phyloP scores from a whole-genome alignment of 2,797 vertebrate species.

The Poecilia wingei region DNA sequence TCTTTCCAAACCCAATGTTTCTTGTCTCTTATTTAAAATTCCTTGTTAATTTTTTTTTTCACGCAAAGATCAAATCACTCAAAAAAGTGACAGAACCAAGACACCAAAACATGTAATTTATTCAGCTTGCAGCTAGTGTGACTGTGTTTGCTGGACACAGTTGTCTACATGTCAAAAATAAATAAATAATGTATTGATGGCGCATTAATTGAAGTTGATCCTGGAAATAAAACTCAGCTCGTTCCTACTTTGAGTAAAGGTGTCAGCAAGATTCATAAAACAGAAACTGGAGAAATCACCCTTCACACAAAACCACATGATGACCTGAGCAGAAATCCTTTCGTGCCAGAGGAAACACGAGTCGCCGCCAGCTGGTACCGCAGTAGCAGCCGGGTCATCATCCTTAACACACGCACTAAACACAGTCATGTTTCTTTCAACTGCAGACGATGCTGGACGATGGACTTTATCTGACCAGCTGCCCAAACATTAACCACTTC shows the following conservation, averaged over 20 bases:
- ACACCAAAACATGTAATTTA: not conserved
- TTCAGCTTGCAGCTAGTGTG: not conserved
- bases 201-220: not conserved
- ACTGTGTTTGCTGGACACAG: not conserved
- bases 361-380: slow-evolving; percentile 75
- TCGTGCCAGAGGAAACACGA: slow-evolving; percentile 72
- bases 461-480: not conserved
- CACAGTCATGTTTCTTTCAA: slow-evolving; percentile 6
- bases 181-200: not conserved
- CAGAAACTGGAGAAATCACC: slow-evolving; percentile 2
- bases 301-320: slow-evolving; percentile 31
- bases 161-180: not conserved
- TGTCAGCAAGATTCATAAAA: slow-evolving; percentile 9
- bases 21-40: not conserved
- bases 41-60: not conserved
- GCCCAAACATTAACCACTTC: not conserved
- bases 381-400: slow-evolving; percentile 72
- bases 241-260: not conserved
- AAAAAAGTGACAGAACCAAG: not conserved
- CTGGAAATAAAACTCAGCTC: not conserved
- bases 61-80: not conserved
- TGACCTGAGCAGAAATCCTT: slow-evolving; percentile 60
- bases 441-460: not conserved
- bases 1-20: not conserved
- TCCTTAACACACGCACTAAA: slow-evolving; percentile 28